These are phyloP conservation scores for Todiramphus chloris DNA, from an alignment of 2,113 vertebrate species.

Conservation along the genomic window DNA sequence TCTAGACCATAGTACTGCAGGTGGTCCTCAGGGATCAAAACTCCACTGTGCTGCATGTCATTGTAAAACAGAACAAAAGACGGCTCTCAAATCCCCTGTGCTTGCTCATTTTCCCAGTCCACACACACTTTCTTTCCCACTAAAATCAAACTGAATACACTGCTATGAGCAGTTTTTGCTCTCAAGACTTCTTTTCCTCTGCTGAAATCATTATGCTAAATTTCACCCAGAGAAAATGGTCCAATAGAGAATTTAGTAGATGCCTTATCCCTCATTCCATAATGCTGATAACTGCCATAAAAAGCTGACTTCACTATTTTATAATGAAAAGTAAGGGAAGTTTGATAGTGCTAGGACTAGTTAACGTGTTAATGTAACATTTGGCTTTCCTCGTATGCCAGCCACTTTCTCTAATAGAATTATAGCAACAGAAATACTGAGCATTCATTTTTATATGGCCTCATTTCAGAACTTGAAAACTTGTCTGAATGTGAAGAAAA, in stretches of 20 bases:
- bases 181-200: neutral
- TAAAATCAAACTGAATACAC: neutral
- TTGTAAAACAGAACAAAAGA: neutral
- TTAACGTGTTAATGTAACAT: neutral
- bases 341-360: neutral
- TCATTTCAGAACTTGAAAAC: neutral
- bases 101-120: neutral
- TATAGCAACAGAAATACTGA: neutral
- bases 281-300: neutral
- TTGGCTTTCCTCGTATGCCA: neutral
- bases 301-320: slow-evolving; percentile 6
- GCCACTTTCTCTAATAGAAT: neutral
- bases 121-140: neutral
- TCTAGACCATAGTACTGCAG: neutral
- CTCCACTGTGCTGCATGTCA: neutral
- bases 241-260: neutral
- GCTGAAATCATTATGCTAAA: neutral
- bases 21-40: neutral
- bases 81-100: neutral
- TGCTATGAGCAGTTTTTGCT: neutral
- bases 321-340: neutral
- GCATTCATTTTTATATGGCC: neutral
- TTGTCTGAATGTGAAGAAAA: neutral
- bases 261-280: neutral
- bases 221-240: neutral